Conservation (phyloP, 2,113 vertebrate species). For the Menura novaehollandiae region DNA sequence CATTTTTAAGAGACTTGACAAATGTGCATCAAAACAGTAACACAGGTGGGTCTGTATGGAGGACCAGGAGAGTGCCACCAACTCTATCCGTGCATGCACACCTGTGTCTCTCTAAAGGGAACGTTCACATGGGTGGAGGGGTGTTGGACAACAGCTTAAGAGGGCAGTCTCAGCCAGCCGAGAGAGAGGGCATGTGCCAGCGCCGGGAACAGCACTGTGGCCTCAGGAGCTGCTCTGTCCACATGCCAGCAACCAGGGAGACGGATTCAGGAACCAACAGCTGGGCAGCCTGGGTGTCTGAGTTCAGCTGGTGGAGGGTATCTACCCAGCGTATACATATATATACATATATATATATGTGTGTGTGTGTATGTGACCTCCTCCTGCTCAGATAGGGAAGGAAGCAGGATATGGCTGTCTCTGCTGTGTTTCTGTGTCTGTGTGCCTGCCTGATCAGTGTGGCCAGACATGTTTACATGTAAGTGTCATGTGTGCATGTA, state of each 20-base stretch:
- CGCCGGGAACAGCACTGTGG: neutral
- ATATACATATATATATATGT: no score
- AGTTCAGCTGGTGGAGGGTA: neutral
- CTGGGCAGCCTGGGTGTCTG: neutral
- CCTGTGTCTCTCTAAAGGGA: no score
- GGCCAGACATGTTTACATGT: neutral
- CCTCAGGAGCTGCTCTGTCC: neutral
- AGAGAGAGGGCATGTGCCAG: neutral
- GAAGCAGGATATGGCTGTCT: neutral
- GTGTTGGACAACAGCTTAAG: neutral
- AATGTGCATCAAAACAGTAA: fast-evolving
- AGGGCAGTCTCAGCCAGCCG: neutral
- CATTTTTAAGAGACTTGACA: neutral
- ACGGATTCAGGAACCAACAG: neutral
- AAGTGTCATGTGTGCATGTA: neutral
- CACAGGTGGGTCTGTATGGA: fast-evolving
- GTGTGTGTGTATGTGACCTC: neutral
- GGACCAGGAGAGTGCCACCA: neutral
- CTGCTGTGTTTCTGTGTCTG: neutral
- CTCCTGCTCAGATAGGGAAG: neutral
- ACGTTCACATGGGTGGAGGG: neutral
- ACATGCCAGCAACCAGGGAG: neutral
- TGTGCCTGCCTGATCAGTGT: neutral
- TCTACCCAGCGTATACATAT: no score
- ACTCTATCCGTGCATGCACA: neutral